A percentile compares a stretch with the other conserved stretches of the same genome.
phyloP scores from a whole-genome alignment of 1,140 invertebrate species.

The Hermetia illucens region DNA sequence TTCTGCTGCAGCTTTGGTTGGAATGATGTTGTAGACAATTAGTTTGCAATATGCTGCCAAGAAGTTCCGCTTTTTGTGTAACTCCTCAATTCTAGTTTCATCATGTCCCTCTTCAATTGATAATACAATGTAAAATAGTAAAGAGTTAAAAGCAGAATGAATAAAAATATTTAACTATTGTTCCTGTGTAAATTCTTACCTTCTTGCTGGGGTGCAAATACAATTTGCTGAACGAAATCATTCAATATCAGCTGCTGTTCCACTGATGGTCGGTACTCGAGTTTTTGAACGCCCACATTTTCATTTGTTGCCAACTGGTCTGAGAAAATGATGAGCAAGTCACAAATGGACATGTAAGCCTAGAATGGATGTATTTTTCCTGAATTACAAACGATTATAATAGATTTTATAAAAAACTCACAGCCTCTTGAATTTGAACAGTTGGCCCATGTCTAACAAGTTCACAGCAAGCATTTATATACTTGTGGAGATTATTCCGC shows the following conservation, averaged over 20 bases:
- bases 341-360: conserved; percentile 90
- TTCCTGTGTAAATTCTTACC: conserved; percentile 7
- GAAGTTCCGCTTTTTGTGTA: conserved; percentile 92
- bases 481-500: conserved; percentile 50
- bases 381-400: no score
- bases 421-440: conserved; percentile 40
- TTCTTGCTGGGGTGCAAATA: conserved; percentile 48
- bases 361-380: conserved; percentile 24
- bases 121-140: not conserved
- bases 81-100: conserved; percentile 87
- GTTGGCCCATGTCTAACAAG: conserved; percentile 42
- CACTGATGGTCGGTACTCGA: conserved; percentile 72
- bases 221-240: conserved; percentile 83
- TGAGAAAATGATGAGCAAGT: conserved; percentile 89
- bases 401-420: no score
- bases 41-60: conserved; percentile 95
- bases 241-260: conserved; percentile 71
- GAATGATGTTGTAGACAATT: conserved; percentile 93
- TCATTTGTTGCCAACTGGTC: conserved; percentile 54
- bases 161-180: not conserved
- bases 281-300: conserved; percentile 46
- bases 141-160: conserved; percentile 6
- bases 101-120: conserved; percentile 57
- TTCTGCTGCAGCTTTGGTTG: conserved; percentile 79
- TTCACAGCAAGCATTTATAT: conserved; percentile 59